Conservation (phyloP, 2,113 vertebrate genomes). For the Nycticebus coucang region DNA sequence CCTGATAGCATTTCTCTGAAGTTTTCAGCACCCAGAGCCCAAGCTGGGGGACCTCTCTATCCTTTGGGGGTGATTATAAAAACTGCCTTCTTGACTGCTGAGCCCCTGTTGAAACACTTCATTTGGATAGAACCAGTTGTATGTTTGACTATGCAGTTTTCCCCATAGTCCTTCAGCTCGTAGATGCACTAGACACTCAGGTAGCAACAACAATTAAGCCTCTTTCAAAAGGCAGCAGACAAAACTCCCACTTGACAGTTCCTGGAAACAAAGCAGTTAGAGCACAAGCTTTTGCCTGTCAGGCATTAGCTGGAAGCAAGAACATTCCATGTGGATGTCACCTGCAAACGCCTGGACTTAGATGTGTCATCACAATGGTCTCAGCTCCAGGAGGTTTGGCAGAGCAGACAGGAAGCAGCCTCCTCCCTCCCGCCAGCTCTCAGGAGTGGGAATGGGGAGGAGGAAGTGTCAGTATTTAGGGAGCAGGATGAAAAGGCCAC, state of each 20-base stretch:
- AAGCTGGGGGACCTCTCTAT: background rate
- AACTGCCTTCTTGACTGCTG: background rate
- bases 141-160: background rate
- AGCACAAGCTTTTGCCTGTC: background rate
- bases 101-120: background rate
- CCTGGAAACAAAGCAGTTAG: background rate
- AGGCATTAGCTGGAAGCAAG: background rate
- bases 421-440: background rate
- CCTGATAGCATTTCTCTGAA: background rate
- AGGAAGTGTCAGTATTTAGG: background rate
- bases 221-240: conserved; percentile 8
- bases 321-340: background rate
- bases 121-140: background rate
- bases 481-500: conserved; percentile 19
- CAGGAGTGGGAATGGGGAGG: background rate
- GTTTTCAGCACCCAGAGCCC: background rate
- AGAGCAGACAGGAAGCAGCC: background rate
- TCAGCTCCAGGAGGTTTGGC: background rate
- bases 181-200: background rate
- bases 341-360: background rate
- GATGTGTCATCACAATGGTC: background rate
- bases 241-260: background rate
- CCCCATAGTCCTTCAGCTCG: background rate
- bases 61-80: background rate
- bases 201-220: background rate